A percentile compares a stretch with the other conserved stretches of the same genome.
Conservation (phyloP, 2,113 vertebrate genomes). For the Bostrychus sinensis region DNA sequence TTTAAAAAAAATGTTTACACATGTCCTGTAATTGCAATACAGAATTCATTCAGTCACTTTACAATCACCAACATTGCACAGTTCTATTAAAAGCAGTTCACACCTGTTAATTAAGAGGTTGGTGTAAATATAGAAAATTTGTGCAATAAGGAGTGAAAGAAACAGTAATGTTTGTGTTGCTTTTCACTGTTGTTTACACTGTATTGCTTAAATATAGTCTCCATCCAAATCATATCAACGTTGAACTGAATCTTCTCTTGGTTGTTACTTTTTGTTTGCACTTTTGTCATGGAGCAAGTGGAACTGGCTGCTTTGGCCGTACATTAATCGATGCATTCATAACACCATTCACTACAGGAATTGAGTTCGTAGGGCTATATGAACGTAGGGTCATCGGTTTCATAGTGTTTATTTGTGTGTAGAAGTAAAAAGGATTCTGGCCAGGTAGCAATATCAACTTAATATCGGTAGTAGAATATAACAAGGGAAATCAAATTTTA, state of each 20-base stretch:
- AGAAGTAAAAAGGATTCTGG: no score
- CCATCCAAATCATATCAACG: slow-evolving; percentile 35
- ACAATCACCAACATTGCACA: slow-evolving; percentile 29
- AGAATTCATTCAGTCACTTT: slow-evolving; percentile 33
- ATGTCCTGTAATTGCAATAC: slow-evolving; percentile 22
- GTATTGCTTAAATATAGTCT: slow-evolving; percentile 54
- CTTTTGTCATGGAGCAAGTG: background rate
- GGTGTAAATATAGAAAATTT: slow-evolving; percentile 50
- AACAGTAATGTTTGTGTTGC: slow-evolving; percentile 56
- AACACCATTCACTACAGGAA: no score
- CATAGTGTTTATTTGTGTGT: no score
- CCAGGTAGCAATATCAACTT: no score
- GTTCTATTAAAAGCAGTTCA: slow-evolving; percentile 34
- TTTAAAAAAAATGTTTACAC: slow-evolving; percentile 27
- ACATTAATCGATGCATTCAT: no score
- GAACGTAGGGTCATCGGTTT: no score
- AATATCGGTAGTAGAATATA: no score
- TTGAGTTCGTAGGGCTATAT: no score
- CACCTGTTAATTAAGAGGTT: slow-evolving; percentile 62
- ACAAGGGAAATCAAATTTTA: no score
- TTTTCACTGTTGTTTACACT: slow-evolving; percentile 64
- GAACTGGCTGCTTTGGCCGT: no score
- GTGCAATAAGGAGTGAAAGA: slow-evolving; percentile 62
- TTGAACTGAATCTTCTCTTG: slow-evolving; percentile 34
- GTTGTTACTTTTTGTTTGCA: slow-evolving; percentile 22